These are phyloP conservation scores for Halisarca cf. caerulea DNA, from an alignment of 37 sponge, comb jelly and placozoan species.

Conservation along the genomic window DNA sequence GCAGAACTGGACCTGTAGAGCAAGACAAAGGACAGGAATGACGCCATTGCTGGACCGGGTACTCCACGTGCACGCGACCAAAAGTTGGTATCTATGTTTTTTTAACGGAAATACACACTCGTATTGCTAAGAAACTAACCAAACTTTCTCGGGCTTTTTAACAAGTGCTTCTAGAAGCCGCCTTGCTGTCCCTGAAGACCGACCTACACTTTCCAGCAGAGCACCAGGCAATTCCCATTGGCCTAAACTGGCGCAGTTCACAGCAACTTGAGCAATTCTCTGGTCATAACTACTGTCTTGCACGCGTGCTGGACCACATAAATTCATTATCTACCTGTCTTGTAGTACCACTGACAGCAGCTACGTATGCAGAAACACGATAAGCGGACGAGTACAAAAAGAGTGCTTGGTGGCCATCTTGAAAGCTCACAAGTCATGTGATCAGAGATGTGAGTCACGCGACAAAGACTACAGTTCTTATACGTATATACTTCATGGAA, in stretches of 20 bases:
- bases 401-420: no score
- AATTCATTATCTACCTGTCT: background rate
- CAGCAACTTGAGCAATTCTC: constrained; percentile 42
- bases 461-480: no score
- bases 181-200: constrained; percentile 22
- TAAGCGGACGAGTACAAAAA: no score
- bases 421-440: no score
- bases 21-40: background rate
- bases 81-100: no score
- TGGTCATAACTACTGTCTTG: background rate
- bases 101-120: no score
- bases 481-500: no score
- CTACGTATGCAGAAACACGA: no score
- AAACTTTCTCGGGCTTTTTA: constrained; percentile 37
- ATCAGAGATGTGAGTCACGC: no score
- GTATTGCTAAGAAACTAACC: constrained; percentile 39
- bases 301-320: background rate
- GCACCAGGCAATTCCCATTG: constrained; percentile 83
- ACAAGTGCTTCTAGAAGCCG: constrained; percentile 55
- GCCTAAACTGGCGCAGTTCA: constrained; percentile 69
- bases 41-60: no score
- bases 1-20: constrained; percentile 48
- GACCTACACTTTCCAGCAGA: constrained; percentile 4
- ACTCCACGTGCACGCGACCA: no score
- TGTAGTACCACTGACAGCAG: no score